Percentiles rank a stretch among this genome's conserved stretches.
Evolutionary conservation across 2,888 invertebrate genomes (phyloP).

Genomic region (Amphiduros pacificus): DNA sequence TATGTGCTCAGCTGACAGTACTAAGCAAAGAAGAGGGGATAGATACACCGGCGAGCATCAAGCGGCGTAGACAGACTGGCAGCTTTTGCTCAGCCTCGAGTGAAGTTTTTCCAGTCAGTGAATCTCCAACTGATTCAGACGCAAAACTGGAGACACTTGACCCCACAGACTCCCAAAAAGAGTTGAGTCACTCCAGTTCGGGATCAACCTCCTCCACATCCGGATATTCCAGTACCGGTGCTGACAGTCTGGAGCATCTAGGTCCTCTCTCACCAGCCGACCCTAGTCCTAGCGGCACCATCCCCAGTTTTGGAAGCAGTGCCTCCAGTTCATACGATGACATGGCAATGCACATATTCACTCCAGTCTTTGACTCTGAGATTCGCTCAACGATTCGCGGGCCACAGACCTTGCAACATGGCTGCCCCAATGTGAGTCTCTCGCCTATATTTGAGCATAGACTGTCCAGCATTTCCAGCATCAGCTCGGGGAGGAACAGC

Average conservation of each 20-base stretch:
- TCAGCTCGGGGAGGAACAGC: constrained; percentile 52
- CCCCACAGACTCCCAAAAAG: neutral
- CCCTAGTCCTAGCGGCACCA: neutral
- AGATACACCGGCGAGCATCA: neutral
- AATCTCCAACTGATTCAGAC: too few species aligned
- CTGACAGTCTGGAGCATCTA: neutral
- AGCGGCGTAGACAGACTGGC: neutral
- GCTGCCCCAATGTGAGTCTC: constrained; percentile 54
- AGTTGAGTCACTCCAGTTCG: neutral
- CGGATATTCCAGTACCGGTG: constrained; percentile 9
- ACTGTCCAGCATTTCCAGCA: constrained; percentile 45
- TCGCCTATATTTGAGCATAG: constrained; percentile 47
- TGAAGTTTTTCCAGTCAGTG: neutral
- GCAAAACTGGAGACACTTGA: too few species aligned
- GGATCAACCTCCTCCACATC: constrained; percentile 18
- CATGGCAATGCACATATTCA: too few species aligned
- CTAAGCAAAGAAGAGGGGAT: neutral
- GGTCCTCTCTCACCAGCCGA: neutral
- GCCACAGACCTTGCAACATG: constrained; percentile 14
- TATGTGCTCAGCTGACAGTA: neutral
- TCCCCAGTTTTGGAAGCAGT: neutral
- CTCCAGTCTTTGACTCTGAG: neutral
- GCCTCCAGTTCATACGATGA: neutral
- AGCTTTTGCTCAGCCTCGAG: neutral
- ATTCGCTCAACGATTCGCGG: neutral